Conservation (phyloP, 2,888 invertebrate genomes). For the Aphodius sticticus region DNA sequence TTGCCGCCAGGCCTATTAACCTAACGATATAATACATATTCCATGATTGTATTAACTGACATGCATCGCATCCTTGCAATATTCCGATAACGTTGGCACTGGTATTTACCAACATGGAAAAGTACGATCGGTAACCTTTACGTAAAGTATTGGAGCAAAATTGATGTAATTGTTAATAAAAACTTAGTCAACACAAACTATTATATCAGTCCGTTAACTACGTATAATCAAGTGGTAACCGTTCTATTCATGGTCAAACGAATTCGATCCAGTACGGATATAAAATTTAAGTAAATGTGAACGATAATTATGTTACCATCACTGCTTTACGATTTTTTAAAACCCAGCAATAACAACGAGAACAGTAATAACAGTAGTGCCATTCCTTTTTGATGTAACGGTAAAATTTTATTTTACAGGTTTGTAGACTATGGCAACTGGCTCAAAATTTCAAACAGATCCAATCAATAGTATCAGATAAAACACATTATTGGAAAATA, state of each 20-base stretch:
- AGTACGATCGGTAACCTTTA: not conserved
- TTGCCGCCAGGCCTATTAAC: not conserved
- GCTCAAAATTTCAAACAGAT: too few relatives aligned
- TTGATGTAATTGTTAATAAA: not conserved
- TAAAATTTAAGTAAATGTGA: too few relatives aligned
- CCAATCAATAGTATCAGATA: too few relatives aligned
- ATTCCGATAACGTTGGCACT: not conserved
- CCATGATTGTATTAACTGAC: not conserved
- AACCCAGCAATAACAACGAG: too few relatives aligned
- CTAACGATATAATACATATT: not conserved
- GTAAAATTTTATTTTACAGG: too few relatives aligned
- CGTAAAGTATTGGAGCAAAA: not conserved
- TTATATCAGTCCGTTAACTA: not conserved
- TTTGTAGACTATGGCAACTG: too few relatives aligned
- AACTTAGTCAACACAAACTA: not conserved
- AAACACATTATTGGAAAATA: too few relatives aligned
- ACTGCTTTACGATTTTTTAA: too few relatives aligned
- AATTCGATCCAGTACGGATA: not conserved
- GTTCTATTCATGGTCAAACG: not conserved
- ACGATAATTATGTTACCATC: too few relatives aligned
- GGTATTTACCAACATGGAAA: not conserved
- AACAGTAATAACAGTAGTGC: too few relatives aligned
- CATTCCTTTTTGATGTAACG: too few relatives aligned
- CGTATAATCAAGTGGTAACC: not conserved
- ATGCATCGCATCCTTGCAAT: not conserved